Evolutionary conservation across 2,888 invertebrate genomes (phyloP), one percentile per base, ranked within the genome.

Genomic region (Panopea generosa): DNA sequence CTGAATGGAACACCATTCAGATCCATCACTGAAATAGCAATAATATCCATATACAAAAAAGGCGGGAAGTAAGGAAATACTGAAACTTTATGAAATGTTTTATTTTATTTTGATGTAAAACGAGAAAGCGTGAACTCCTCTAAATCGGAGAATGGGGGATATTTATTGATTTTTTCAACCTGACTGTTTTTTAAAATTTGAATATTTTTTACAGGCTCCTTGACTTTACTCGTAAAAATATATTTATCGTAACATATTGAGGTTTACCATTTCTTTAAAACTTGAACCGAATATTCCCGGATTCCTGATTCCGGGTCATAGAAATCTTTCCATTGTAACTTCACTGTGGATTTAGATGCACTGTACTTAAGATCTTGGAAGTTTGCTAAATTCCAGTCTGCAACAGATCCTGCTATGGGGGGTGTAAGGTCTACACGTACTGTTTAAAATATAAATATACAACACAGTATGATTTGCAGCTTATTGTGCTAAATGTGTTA

Each of bases 221-320:
- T n/a, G n/a, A n/a, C n/a, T n/a, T n/a, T n/a, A n/a, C n/a, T n/a
- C n/a, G n/a, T n/a, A n/a, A n/a, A n/a, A n/a, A n/a, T n/a, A n/a
- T n/a, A n/a, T n/a, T n/a, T n/a, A n/a, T n/a, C n/a, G n/a, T n/a
- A n/a, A n/a, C n/a, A n/a, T n/a, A n/a, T n/a, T n/a, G n/a, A n/a
- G n/a, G n/a, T n/a, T 60, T 57, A 78, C 78, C 49, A 43, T 26
- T 76, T 57, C 11, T 77, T 60, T n/a, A 59, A 27, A 18, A 81
- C 62, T 43, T 77, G 66, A n/a, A 80, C 71, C 20, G 49, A 60
- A 53, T 82, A 82, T 20, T 73, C 52, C 11, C 60, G 45, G 7
- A 86, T 79, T 29, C 56, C 76, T 18, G 86, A 86, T 47, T 86
- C 85, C 1, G 82, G 77, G 43, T 86, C 86, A 7, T 27, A 40